Evolutionary conservation across 2,888 invertebrate species (phyloP), one percentile per base, ranked within the genome.

Genomic region (Euphydryas editha): DNA sequence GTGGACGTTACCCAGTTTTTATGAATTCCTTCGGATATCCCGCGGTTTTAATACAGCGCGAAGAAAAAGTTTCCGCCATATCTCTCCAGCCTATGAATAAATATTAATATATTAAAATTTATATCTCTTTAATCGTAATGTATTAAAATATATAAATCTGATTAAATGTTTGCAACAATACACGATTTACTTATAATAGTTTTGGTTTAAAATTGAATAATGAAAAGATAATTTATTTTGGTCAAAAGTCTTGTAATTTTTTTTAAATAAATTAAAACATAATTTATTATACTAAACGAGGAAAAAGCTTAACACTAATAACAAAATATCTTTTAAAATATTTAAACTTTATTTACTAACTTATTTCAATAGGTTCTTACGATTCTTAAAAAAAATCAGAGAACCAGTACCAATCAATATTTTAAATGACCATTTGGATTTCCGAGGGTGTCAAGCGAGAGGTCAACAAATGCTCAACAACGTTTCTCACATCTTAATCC

Each of bases 1-100:
- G 58, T 59, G 65, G 60, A 65, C 72, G 61, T 73, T 68, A 73
- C 74, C 69, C 65, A 70, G 70, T 68, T 75, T 78, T 78, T 78
- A 78, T 75, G 74, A 61, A 69, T 71, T 59, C 59, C 69, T 70
- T 76, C 71, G 75, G 78, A 72, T 74, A 60, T 79, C 81, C 81
- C 77, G 81, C 69, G 75, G 81, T 71, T 77, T 71, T 66, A 64
- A 64, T 65, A 73, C 59, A 67, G 64, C 69, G 69, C 65, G 69
- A 68, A 62, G 65, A 62, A 66, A 66, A 62, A 60, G 18, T 59
- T 51, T 61, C 59, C 51, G 49, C 58, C 67, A 63, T 69, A 59
- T 62, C 65, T 62, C 65, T 55, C 21, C 60, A 66, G 51, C 61
- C 62, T 69, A 65, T 66, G 72, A 72, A 75, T 75, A 73, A 75